Conservation (phyloP, 2,113 vertebrate genomes). For the Lagopus leucura region DNA sequence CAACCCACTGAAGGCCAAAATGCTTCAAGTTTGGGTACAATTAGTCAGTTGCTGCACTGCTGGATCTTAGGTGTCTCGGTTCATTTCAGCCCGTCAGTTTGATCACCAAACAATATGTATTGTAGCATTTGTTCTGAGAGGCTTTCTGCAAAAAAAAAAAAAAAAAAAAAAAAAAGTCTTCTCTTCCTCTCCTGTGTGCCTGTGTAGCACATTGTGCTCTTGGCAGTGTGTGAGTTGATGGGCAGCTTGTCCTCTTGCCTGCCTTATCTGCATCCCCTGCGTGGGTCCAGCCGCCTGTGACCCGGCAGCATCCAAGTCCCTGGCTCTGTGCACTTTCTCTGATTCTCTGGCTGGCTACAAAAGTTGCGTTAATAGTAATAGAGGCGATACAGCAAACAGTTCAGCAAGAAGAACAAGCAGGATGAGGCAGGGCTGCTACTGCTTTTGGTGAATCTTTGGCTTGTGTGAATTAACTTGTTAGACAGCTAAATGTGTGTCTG, state of each 20-base stretch:
- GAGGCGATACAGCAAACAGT: neutral
- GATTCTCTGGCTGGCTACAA: neutral
- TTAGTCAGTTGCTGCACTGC: neutral
- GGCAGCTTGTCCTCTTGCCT: neutral
- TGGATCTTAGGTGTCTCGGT: neutral
- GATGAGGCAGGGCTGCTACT: neutral
- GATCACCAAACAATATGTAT: neutral
- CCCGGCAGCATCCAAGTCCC: rapidly evolving
- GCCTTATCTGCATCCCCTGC: neutral
- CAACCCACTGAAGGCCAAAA: neutral
- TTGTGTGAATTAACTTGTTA: neutral
- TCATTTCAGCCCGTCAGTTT: neutral
- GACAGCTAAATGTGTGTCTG: neutral
- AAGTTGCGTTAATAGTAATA: neutral
- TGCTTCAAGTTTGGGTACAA: neutral
- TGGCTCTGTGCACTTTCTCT: neutral
- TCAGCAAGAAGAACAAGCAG: neutral
- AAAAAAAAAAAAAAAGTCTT: too few species aligned
- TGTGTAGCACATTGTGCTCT: neutral
- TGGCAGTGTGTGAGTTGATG: rapidly evolving
- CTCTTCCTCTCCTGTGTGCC: neutral
- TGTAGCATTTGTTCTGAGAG: neutral
- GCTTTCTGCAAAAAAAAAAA: neutral
- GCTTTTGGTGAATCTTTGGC: neutral
- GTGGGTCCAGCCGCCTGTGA: neutral